Evolutionary conservation across 2,888 invertebrate species (phyloP), one percentile per base, ranked within the genome.

Genomic region (Dolomedes plantarius): DNA sequence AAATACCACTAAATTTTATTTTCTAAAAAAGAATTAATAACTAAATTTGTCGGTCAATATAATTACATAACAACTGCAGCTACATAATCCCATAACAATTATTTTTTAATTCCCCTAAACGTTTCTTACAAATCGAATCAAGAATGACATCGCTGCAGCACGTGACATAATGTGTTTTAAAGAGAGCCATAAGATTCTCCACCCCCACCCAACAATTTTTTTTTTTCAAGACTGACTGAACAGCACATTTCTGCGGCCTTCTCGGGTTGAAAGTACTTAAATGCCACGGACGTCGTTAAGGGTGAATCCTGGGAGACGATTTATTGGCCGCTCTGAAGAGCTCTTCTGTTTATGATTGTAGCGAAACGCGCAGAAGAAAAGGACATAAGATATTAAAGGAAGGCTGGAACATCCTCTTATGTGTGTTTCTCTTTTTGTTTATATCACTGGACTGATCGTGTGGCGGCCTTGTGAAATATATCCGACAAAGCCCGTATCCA

Each of bases 311-410:
- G 46, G 72, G 41, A 31, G 27, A 46, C 41, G 67, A 80, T 80
- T 80, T 80, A 80, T 80, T 23, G 73, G 65, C 29, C 31, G 19
- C 27, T 50, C 23, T n/a, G 56, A 78, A 69, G 56, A 39, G 79
- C 72, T 72, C n/a, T 46, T 73, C 72, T 72, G 72, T 72, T 80
- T 65, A 73, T 73, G 79, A 80, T 72, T 73, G 64, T 32, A 67
- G 50, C 36, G 68, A 50, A 76, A 67, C 46, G 76, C 27, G 11
- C 62, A 39, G 16, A 50, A 27, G 71, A 56, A 50, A 19, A 65
- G 56, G 36, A 71, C 50, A 19, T 16, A n/a, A 16, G n/a, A 50
- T 50, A 2, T 50, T 16, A 16, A n/a, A 6, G 46, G 46, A n/a
- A n/a, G n/a, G n/a, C n/a, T n/a, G n/a, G n/a, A n/a, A n/a, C n/a